Conservation (phyloP, 2,888 invertebrate species). For the Bombylius major region DNA sequence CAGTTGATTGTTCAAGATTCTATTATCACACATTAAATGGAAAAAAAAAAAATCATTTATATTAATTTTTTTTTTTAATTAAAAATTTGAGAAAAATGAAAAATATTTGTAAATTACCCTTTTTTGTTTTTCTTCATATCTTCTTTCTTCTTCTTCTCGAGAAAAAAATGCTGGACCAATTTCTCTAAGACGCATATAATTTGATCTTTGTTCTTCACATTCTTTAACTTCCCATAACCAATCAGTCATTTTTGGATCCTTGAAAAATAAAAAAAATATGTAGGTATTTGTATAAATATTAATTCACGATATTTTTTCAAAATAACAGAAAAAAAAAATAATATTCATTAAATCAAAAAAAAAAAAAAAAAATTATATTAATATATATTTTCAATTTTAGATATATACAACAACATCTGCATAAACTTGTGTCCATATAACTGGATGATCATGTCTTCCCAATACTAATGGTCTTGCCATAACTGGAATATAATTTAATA, state of each 20-base stretch:
- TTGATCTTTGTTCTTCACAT: conserved; percentile 63
- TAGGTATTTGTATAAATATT: too few relatives aligned
- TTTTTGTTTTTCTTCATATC: conserved; percentile 42
- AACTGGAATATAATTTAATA: conserved; percentile 90
- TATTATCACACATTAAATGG: conserved; percentile 10
- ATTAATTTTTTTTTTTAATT: neutral
- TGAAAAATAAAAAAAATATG: too few relatives aligned
- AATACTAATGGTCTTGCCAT: conserved; percentile 92
- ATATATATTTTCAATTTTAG: neutral
- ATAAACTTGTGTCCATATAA: conserved; percentile 96
- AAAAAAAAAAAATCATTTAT: neutral
- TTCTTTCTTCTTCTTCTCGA: conserved; percentile 49
- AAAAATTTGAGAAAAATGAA: too few relatives aligned
- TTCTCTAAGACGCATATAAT: conserved; percentile 52
- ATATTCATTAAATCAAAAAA: neutral
- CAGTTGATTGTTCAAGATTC: conserved; percentile 37
- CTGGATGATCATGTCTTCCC: conserved; percentile 68
- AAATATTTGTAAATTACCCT: conserved; percentile 22
- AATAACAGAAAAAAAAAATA: neutral
- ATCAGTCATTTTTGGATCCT: conserved; percentile 84
- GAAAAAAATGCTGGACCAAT: conserved; percentile 42
- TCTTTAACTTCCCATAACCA: conserved; percentile 81
- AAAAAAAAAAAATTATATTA: neutral
- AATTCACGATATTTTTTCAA: neutral
- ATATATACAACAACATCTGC: conserved; percentile 71